A percentile compares a stretch with the other conserved stretches of the same genome.
These are phyloP conservation scores for Eudasyphora cyanicolor DNA, from an alignment of 2,888 invertebrate genomes.

Conservation along the genomic window DNA sequence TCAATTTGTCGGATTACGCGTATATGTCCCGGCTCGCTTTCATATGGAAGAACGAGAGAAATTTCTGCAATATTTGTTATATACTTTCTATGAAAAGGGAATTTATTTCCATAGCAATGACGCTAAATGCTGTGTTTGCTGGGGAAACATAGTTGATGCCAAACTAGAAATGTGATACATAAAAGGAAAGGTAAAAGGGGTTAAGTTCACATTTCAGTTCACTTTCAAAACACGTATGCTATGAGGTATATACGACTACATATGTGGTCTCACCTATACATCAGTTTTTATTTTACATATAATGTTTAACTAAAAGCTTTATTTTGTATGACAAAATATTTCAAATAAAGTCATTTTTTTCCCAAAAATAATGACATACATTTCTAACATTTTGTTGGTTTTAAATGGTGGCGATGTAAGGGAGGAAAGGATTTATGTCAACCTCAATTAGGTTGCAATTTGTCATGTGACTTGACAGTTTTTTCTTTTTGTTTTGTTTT, in stretches of 20 bases:
- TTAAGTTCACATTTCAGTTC: too few species aligned
- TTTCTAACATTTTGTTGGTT: background rate
- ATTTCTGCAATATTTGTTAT: background rate
- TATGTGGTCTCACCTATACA: too few species aligned
- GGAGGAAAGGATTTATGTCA: conserved; percentile 22
- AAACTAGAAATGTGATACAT: too few species aligned
- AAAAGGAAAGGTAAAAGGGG: too few species aligned
- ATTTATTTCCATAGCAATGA: background rate
- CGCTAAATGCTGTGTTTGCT: too few species aligned
- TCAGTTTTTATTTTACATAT: too few species aligned
- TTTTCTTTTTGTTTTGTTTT: background rate
- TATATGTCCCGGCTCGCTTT: too few species aligned
- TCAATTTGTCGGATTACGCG: too few species aligned
- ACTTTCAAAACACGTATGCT: too few species aligned
- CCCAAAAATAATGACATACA: background rate
- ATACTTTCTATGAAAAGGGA: background rate
- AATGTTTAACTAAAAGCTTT: background rate
- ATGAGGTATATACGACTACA: too few species aligned
- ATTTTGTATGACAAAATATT: background rate
- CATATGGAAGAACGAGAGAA: too few species aligned
- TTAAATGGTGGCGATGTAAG: background rate
- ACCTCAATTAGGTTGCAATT: conserved; percentile 17
- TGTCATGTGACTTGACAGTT: conserved; percentile 13
- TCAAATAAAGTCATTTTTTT: background rate
- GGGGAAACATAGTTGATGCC: too few species aligned